These are phyloP conservation scores for Drosophila nasuta DNA, from an alignment of 1,140 invertebrate species.

Conservation along the genomic window DNA sequence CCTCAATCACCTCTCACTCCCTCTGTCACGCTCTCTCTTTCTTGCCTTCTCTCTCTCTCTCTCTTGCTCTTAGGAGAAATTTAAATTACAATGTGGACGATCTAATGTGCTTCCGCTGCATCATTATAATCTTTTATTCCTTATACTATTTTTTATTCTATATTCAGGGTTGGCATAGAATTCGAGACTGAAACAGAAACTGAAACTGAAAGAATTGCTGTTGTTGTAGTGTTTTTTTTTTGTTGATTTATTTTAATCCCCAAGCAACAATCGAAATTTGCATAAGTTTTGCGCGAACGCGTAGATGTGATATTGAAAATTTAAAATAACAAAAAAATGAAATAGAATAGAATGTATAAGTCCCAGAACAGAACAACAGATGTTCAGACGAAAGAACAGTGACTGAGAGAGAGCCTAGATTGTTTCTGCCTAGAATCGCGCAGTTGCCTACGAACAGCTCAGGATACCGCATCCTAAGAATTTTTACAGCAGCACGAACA, in stretches of 20 bases:
- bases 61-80: slow-evolving; percentile 46
- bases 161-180: slow-evolving; percentile 52
- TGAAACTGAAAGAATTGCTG: slow-evolving; percentile 31
- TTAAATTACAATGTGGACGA: slow-evolving; percentile 64
- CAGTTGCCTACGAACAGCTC: slow-evolving; percentile 24
- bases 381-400: slow-evolving; percentile 6
- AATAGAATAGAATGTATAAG: slow-evolving; percentile 16
- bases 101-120: slow-evolving; percentile 39
- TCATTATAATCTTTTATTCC: slow-evolving; percentile 74
- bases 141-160: slow-evolving; percentile 32
- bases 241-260: slow-evolving; percentile 43
- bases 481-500: background rate
- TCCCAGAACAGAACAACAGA: slow-evolving; percentile 36
- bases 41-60: slow-evolving; percentile 6
- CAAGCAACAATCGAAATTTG: slow-evolving; percentile 63
- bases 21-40: background rate
- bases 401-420: slow-evolving; percentile 10
- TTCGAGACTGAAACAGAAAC: slow-evolving; percentile 36
- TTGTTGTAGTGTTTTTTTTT: slow-evolving; percentile 11
- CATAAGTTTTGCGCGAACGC: slow-evolving; percentile 63
- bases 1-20: background rate
- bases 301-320: slow-evolving; percentile 53
- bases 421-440: background rate
- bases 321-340: slow-evolving; percentile 1
- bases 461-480: slow-evolving; percentile 16